These are phyloP conservation scores for Microctenopoma stevenorrisi DNA, from an alignment of 2,797 vertebrate genomes.

Conservation along the genomic window DNA sequence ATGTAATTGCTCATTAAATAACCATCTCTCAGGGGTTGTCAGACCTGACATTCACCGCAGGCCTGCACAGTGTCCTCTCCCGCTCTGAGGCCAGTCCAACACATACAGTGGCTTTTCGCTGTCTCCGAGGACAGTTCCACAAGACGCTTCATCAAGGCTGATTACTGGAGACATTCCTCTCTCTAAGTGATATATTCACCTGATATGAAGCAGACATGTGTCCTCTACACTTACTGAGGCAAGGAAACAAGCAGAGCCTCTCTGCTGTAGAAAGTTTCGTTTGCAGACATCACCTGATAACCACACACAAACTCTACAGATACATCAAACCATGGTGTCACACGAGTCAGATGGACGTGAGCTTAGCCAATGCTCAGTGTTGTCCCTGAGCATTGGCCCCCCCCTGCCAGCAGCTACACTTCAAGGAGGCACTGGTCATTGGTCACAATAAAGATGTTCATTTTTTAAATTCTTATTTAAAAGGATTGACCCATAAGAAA, in stretches of 20 bases:
- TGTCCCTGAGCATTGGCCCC: slow-evolving; percentile 22
- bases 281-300: slow-evolving; percentile 12
- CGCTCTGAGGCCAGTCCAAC: slow-evolving; percentile 53
- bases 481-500: slow-evolving; percentile 31
- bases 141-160: slow-evolving; percentile 74
- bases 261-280: slow-evolving; percentile 31
- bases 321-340: slow-evolving; percentile 10
- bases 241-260: slow-evolving; percentile 35
- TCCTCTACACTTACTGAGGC: slow-evolving; percentile 47
- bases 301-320: slow-evolving; percentile 8
- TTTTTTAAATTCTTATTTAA: slow-evolving; percentile 21
- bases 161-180: slow-evolving; percentile 80
- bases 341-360: slow-evolving; percentile 6
- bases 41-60: slow-evolving; percentile 57
- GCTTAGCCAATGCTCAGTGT: slow-evolving; percentile 13
- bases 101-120: slow-evolving; percentile 77
- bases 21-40: slow-evolving; percentile 74
- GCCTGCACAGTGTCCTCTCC: slow-evolving; percentile 77
- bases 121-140: slow-evolving; percentile 70
- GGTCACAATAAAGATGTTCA: slow-evolving; percentile 20
- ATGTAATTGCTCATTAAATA: slow-evolving; percentile 77
- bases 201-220: slow-evolving; percentile 79
- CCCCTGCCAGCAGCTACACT: slow-evolving; percentile 29
- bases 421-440: slow-evolving; percentile 31
- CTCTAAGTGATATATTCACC: slow-evolving; percentile 62